Base-by-base conservation (phyloP, 2,113 vertebrate genomes). In the Engystomops pustulosus region DNA sequence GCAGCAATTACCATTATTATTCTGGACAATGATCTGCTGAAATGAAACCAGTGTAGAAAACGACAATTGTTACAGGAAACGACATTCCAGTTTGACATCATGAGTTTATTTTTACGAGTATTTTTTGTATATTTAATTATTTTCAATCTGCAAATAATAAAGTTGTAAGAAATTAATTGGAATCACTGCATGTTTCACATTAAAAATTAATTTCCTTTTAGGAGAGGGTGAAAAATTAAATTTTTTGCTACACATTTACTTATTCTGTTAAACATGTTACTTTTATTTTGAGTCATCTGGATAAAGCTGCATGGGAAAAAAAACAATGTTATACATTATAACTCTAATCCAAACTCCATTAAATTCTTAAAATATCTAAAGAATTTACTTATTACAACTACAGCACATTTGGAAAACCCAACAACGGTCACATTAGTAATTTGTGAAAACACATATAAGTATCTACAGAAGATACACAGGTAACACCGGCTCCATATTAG, bases 191-290 rank as follows among this genome's bases (percentile, higher is more conserved):
- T 70, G 68, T 70, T 70, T 11, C n/a, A n/a, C n/a, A 70, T 70
- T 70, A 70, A 44, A 70, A 44, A n/a, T 69, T 7, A 69, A 41
- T 70, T 70, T 70, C 68, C 34, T 38, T 11, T 3, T 12, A 70
- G 12, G 3, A 27, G 11, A 2, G 17, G 23, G 30, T 3, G 25
- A 27, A 27, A 3, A 27, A 27, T 25, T 27, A 1, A 10, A 27
- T 12, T 62, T 25, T 62, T 14, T 27, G 20, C 68, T 32, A 44
- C 41, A n/a, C 10, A 4, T 70, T 70, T 17, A 70, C n/a, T 44
- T 23, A 44, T 20, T 23, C 6, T 36, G 65, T 69, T 7, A 69
- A 20, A 10, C 11, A 36, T 69, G 9, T 69, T 36, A 38, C n/a
- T n/a, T n/a, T 23, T 23, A n/a, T 38, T 32, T 20, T 36, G 34